A percentile compares a stretch with the other conserved stretches of the same genome.
Conservation (phyloP, 2,888 invertebrate genomes). For the Hanleya hanleyi region DNA sequence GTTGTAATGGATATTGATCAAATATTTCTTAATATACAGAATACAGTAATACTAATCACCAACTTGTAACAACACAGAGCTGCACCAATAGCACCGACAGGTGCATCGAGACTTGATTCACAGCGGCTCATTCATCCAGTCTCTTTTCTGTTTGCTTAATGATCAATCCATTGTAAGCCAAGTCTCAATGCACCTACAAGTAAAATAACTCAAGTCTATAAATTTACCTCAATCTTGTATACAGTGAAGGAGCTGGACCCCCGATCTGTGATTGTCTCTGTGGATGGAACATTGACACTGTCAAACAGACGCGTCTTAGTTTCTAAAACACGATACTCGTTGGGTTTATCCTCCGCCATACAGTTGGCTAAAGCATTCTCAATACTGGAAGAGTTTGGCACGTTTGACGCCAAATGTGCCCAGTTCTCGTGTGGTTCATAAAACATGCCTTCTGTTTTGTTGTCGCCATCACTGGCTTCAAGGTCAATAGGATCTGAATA, state of each 20-base stretch:
- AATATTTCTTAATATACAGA: no score
- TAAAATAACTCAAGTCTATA: not conserved
- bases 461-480: not conserved
- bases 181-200: no score
- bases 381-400: not conserved
- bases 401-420: not conserved
- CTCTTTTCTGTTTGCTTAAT: no score
- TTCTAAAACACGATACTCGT: slow-evolving; percentile 11
- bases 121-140: no score
- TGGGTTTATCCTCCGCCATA: not conserved
- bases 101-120: no score
- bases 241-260: slow-evolving; percentile 52
- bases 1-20: no score
- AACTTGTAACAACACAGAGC: no score
- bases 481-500: no score
- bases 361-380: slow-evolving; percentile 6
- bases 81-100: no score
- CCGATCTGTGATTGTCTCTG: slow-evolving; percentile 51
- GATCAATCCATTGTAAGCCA: no score
- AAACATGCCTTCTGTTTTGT: not conserved
- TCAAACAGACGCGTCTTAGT: slow-evolving; percentile 33
- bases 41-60: no score
- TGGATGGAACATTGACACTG: slow-evolving; percentile 47
- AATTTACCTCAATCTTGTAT: slow-evolving; percentile 56
- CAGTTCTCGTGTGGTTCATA: not conserved